Conservation (phyloP, 2,113 vertebrate genomes). For the Myrmecobius fasciatus region DNA sequence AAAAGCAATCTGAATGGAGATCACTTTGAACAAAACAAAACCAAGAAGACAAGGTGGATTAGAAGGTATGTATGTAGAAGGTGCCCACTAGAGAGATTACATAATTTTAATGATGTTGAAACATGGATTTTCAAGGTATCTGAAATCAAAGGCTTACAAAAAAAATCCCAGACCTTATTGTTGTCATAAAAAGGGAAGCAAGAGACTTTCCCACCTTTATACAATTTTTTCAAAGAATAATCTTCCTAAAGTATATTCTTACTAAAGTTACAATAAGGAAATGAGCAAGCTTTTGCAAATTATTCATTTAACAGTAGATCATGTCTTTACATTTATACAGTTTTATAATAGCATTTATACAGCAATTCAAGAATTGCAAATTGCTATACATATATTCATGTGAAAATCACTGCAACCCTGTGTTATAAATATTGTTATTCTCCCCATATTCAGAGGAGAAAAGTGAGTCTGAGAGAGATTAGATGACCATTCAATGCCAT, state of each 20-base stretch:
- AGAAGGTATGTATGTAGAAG: not conserved
- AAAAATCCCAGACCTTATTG: too few species aligned
- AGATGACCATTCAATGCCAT: not conserved
- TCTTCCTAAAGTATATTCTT: not conserved
- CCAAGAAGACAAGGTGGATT: not conserved
- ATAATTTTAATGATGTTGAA: not conserved
- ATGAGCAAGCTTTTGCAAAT: not conserved
- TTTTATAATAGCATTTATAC: not conserved
- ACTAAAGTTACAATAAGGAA: not conserved
- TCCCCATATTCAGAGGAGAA: not conserved
- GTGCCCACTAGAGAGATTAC: not conserved
- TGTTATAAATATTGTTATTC: not conserved
- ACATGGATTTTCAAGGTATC: not conserved
- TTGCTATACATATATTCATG: not conserved
- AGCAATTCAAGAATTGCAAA: not conserved
- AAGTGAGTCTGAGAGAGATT: not conserved
- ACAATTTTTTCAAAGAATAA: not conserved
- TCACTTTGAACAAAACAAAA: not conserved
- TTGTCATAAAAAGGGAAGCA: not conserved
- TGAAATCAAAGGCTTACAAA: not conserved
- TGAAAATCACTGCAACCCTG: too few species aligned
- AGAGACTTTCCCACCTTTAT: not conserved
- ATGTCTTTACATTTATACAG: not conserved
- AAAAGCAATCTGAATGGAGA: not conserved
- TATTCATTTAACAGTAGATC: not conserved